Conservation (phyloP, 2,888 invertebrate species). For the Rhopalosiphum nymphaeae region DNA sequence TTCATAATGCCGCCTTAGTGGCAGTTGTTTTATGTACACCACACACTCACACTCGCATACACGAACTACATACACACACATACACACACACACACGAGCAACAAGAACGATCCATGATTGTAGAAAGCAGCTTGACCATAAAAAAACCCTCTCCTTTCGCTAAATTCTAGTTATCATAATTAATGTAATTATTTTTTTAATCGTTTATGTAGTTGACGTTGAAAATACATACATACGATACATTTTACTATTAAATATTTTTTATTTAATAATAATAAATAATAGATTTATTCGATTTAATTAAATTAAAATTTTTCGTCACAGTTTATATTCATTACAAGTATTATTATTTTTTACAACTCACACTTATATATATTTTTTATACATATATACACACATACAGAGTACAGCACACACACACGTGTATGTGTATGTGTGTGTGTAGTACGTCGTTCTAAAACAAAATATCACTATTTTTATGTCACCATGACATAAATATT, state of each 20-base stretch:
- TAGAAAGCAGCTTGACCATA: slow-evolving; percentile 45
- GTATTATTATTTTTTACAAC: background rate
- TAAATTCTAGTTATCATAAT: background rate
- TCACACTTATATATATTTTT: background rate
- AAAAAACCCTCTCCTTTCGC: slow-evolving; percentile 39
- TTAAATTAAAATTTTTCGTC: background rate
- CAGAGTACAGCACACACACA: background rate
- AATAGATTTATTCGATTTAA: background rate
- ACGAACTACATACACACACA: background rate
- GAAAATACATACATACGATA: slow-evolving; percentile 39
- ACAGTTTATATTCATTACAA: background rate
- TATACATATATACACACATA: background rate
- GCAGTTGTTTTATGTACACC: background rate
- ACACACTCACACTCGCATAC: background rate
- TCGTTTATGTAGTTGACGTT: background rate
- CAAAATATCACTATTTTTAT: background rate
- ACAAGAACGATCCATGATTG: slow-evolving; percentile 23
- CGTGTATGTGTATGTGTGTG: background rate
- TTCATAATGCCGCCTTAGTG: background rate
- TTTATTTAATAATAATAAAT: background rate
- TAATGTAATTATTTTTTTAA: slow-evolving; percentile 17
- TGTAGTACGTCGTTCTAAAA: background rate
- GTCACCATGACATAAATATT: slow-evolving; percentile 39
- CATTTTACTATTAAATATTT: background rate
- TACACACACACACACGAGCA: background rate